These are phyloP conservation scores for Pagetopsis macropterus DNA, from an alignment of 2,797 vertebrate genomes.

Conservation along the genomic window DNA sequence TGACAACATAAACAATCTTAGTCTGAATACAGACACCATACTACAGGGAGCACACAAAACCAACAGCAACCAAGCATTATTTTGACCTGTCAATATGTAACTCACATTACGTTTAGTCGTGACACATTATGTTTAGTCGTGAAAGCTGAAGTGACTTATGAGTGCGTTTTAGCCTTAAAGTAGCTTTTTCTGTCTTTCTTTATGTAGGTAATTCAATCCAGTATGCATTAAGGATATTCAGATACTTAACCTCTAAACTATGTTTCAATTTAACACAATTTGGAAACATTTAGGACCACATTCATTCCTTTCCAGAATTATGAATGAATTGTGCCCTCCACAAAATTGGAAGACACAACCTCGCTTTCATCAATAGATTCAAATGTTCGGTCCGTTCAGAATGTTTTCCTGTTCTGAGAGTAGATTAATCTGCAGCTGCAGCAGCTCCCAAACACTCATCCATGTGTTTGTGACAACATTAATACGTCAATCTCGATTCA, in stretches of 20 bases:
- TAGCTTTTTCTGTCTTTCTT: not conserved
- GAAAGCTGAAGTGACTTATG: too few relatives aligned
- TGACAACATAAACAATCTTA: not conserved
- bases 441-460: constrained; percentile 27
- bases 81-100: too few relatives aligned
- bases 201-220: not conserved
- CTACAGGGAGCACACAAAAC: too few relatives aligned
- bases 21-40: too few relatives aligned
- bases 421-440: constrained; percentile 24
- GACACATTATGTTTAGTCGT: too few relatives aligned
- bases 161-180: not conserved
- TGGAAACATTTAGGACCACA: not conserved
- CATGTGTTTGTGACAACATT: constrained; percentile 28
- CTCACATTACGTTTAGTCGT: too few relatives aligned
- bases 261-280: not conserved
- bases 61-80: too few relatives aligned
- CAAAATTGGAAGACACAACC: constrained; percentile 17
- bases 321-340: not conserved
- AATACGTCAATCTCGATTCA: constrained; percentile 27
- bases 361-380: not conserved
- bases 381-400: constrained; percentile 1
- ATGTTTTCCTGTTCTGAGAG: not conserved
- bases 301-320: not conserved
- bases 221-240: not conserved
- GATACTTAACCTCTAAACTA: too few relatives aligned